These are phyloP conservation scores for Ectropis crepuscularia DNA, from an alignment of 2,888 invertebrate genomes.

Conservation along the genomic window DNA sequence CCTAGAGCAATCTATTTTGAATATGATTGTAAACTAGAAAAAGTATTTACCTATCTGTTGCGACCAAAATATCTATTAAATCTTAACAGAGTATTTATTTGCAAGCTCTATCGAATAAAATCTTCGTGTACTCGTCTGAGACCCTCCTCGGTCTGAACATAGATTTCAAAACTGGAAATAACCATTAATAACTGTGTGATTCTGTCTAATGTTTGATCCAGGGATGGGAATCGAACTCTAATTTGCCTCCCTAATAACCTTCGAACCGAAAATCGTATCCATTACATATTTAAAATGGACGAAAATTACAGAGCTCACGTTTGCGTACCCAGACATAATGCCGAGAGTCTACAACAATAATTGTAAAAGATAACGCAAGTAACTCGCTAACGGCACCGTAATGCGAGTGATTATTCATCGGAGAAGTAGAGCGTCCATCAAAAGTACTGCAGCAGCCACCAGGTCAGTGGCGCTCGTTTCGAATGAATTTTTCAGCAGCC, in stretches of 20 bases:
- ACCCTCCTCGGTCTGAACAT: no score
- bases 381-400: slow-evolving; percentile 57
- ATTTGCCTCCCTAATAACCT: slow-evolving; percentile 8
- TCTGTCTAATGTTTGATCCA: not conserved
- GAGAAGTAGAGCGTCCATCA: slow-evolving; percentile 52
- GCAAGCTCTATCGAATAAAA: no score
- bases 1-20: no score
- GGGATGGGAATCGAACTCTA: slow-evolving; percentile 2
- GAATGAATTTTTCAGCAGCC: slow-evolving; percentile 23
- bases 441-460: slow-evolving; percentile 29
- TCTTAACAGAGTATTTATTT: no score
- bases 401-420: slow-evolving; percentile 54
- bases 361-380: slow-evolving; percentile 45
- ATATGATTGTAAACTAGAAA: no score
- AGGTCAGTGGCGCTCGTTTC: slow-evolving; percentile 17
- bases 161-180: no score
- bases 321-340: slow-evolving; percentile 13
- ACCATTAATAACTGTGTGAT: not conserved
- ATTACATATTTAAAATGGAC: slow-evolving; percentile 37
- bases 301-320: slow-evolving; percentile 43
- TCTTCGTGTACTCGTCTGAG: no score
- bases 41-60: no score
- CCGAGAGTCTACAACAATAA: slow-evolving; percentile 26
- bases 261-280: slow-evolving; percentile 10
- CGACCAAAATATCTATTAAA: no score